Evolutionary conservation across 2,888 invertebrate genomes (phyloP).

Genomic region (Plagodis pulveraria): DNA sequence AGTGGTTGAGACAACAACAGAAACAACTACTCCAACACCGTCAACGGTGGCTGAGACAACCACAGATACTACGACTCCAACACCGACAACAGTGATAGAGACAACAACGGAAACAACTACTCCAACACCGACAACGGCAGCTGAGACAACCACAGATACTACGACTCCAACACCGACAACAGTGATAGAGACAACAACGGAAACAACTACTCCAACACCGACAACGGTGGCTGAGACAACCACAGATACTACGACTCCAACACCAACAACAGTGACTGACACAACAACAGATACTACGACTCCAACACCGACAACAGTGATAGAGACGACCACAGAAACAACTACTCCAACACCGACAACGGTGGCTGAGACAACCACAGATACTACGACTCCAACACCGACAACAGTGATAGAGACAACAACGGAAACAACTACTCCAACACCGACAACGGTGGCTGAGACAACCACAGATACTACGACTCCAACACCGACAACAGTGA

Average conservation of each 20-base stretch:
- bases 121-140: neutral
- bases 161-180: neutral
- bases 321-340: neutral
- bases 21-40: conserved; percentile 1
- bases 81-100: neutral
- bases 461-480: neutral
- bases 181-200: conserved; percentile 5
- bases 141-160: neutral
- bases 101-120: neutral
- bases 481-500: neutral
- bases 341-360: neutral
- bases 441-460: neutral
- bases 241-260: neutral
- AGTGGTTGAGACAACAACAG: conserved; percentile 7
- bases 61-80: conserved; percentile 7
- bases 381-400: neutral
- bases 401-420: neutral
- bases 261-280: neutral
- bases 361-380: neutral
- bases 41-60: neutral
- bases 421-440: conserved; percentile 5
- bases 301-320: neutral
- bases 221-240: conserved; percentile 20
- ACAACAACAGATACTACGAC: conserved; percentile 3
- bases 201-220: conserved; percentile 10